A percentile compares a stretch with the other conserved stretches of the same genome.
These are phyloP conservation scores for Crypturellus undulatus DNA, from an alignment of 2,113 vertebrate genomes.

Conservation along the genomic window DNA sequence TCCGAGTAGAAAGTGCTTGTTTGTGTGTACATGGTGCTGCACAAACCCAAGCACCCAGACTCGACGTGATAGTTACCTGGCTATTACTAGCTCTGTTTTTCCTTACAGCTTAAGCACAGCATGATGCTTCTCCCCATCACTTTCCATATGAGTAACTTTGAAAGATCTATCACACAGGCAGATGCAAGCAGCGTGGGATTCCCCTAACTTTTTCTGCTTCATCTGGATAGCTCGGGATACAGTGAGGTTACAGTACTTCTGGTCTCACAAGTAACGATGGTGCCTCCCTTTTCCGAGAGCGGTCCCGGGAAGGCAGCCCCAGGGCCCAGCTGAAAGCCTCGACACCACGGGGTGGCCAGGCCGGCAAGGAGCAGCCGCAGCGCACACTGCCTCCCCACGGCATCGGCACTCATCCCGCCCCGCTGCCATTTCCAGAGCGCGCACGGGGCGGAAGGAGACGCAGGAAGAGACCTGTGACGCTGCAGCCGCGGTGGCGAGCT, in stretches of 20 bases:
- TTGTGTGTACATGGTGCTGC: neutral
- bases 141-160: neutral
- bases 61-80: fast-evolving
- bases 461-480: fast-evolving
- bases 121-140: neutral
- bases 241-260: neutral
- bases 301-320: fast-evolving
- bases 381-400: fast-evolving
- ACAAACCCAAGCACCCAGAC: neutral
- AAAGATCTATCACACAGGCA: neutral
- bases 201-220: neutral
- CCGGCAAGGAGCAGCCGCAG: fast-evolving
- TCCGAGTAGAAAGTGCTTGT: neutral
- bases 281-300: neutral
- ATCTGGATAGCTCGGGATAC: neutral
- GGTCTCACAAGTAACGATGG: fast-evolving
- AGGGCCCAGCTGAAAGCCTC: neutral
- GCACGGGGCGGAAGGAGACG: neutral
- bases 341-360: neutral
- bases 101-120: neutral
- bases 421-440: neutral
- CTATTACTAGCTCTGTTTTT: neutral
- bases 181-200: neutral
- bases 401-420: neutral
- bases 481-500: neutral